Conservation (phyloP, 2,797 vertebrate species). For the Lutjanus campechanus region DNA sequence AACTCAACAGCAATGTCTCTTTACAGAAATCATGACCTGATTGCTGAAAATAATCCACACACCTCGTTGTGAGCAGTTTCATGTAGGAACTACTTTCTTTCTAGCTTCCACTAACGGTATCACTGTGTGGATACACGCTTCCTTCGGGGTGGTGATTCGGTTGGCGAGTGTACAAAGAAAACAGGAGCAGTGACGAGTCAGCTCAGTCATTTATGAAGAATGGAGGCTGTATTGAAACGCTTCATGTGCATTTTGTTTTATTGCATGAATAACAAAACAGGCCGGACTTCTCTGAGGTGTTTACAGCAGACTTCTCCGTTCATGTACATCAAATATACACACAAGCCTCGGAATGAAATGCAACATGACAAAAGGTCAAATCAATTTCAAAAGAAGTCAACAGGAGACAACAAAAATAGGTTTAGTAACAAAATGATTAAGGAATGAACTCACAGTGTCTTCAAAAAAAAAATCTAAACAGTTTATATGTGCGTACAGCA, state of each 20-base stretch:
- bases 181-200: too few species aligned
- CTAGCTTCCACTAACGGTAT: too few species aligned
- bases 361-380: constrained; percentile 18
- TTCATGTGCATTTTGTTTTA: constrained; percentile 57
- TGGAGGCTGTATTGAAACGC: not conserved
- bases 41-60: too few species aligned
- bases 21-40: too few species aligned
- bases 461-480: constrained; percentile 22
- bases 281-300: constrained; percentile 2
- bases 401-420: not conserved
- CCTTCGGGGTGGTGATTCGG: too few species aligned
- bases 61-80: too few species aligned
- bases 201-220: not conserved
- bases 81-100: too few species aligned
- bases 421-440: constrained; percentile 30
- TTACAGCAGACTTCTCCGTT: constrained; percentile 7
- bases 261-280: constrained; percentile 54
- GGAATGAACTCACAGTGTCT: constrained; percentile 14
- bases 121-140: too few species aligned
- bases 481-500: not conserved
- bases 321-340: constrained; percentile 32
- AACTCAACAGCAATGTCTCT: too few species aligned
- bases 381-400: not conserved
- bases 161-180: too few species aligned
- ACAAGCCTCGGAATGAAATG: constrained; percentile 33